Conservation (phyloP, 1,140 invertebrate genomes). For the Orchestia grillus region DNA sequence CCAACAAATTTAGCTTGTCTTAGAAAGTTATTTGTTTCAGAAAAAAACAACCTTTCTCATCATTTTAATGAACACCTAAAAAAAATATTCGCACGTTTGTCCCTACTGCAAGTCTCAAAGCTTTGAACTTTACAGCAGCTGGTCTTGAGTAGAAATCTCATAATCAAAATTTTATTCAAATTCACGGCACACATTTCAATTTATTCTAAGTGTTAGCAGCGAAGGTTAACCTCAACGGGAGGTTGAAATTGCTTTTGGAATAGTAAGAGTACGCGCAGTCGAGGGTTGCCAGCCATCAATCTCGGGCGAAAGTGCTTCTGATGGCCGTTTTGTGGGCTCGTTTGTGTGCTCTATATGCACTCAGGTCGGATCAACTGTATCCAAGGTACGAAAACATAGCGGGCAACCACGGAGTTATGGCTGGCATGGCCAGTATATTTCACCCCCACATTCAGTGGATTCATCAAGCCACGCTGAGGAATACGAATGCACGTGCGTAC, state of each 20-base stretch:
- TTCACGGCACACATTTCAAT: background rate
- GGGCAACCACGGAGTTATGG: background rate
- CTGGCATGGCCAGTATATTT: background rate
- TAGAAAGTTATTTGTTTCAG: too few species aligned
- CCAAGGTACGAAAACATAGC: background rate
- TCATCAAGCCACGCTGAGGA: background rate
- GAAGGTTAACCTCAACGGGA: background rate
- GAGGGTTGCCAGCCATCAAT: background rate
- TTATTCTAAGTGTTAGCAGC: background rate
- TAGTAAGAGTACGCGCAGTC: background rate
- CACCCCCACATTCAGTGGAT: background rate
- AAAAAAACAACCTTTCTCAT: too few species aligned
- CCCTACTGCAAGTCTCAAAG: too few species aligned
- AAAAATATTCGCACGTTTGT: too few species aligned
- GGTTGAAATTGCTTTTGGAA: background rate
- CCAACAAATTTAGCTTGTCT: too few species aligned
- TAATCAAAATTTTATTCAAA: background rate
- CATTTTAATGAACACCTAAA: too few species aligned
- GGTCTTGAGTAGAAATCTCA: too few species aligned
- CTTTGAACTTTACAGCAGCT: too few species aligned
- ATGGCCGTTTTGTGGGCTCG: background rate
- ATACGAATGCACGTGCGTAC: background rate
- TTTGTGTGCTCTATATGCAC: background rate
- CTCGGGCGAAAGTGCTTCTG: background rate
- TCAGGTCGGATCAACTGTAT: background rate